Conservation (phyloP, 2,888 invertebrate species). For the Amphimallon solstitiale region DNA sequence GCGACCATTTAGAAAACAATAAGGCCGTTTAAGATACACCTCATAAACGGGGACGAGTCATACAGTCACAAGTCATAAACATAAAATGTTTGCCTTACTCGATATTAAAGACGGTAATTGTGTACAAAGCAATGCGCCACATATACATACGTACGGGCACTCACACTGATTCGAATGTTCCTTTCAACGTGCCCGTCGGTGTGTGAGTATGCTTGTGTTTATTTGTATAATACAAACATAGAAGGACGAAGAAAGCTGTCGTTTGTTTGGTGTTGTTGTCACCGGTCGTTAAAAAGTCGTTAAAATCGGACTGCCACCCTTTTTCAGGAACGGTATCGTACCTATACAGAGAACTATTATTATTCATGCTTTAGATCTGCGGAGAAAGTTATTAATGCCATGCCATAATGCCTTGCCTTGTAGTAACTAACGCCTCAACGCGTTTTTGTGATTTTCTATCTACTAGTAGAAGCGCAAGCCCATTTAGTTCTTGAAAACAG, state of each 20-base stretch:
- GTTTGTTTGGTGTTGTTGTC: conserved; percentile 14
- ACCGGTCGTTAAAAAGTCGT: conserved; percentile 23
- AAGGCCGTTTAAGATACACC: conserved; percentile 31
- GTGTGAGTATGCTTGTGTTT: no score
- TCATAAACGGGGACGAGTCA: conserved; percentile 29
- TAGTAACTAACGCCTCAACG: no score
- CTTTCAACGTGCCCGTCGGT: not conserved
- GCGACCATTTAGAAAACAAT: conserved; percentile 31
- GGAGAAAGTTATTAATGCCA: no score
- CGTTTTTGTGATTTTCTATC: no score
- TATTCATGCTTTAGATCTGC: no score
- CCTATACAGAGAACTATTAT: no score
- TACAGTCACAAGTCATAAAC: conserved; percentile 26
- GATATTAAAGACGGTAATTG: conserved; percentile 28
- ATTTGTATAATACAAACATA: conserved; percentile 13
- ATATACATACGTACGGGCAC: no score
- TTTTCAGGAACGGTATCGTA: not conserved
- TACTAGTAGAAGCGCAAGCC: no score
- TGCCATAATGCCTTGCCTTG: no score
- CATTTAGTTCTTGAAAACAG: no score
- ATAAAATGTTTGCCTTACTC: conserved; percentile 31
- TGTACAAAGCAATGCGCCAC: conserved; percentile 19
- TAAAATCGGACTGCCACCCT: conserved; percentile 22
- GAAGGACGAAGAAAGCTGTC: conserved; percentile 24
- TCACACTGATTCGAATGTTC: not conserved